These are phyloP conservation scores for Nycteola revayana DNA, from an alignment of 2,888 invertebrate genomes.

Conservation along the genomic window DNA sequence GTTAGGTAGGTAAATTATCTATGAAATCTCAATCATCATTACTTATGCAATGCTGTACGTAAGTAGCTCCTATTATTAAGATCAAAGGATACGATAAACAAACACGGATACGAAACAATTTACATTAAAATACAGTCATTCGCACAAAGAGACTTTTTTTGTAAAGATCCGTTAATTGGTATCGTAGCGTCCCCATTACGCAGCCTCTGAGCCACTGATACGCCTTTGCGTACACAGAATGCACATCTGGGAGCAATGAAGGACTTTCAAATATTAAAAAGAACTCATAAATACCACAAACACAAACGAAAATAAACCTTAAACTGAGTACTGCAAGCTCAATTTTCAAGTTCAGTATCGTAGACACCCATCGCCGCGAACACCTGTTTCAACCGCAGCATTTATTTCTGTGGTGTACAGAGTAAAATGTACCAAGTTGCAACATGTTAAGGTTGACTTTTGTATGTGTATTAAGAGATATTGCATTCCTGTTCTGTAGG, in stretches of 20 bases:
- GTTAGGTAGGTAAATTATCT: no score
- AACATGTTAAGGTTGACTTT: slow-evolving; percentile 31
- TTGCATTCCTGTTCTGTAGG: slow-evolving; percentile 76
- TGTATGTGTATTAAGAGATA: slow-evolving; percentile 12
- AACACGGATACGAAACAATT: slow-evolving; percentile 18
- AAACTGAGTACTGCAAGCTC: not conserved
- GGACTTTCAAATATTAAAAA: slow-evolving; percentile 35
- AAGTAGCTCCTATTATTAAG: no score
- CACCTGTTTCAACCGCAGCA: slow-evolving; percentile 78
- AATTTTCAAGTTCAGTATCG: slow-evolving; percentile 10
- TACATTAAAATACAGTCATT: slow-evolving; percentile 23
- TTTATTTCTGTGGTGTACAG: slow-evolving; percentile 41
- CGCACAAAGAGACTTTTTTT: slow-evolving; percentile 39
- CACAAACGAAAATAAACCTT: slow-evolving; percentile 29
- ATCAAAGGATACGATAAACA: slow-evolving; percentile 20
- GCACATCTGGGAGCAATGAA: slow-evolving; percentile 80
- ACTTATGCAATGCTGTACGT: no score
- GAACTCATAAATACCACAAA: slow-evolving; percentile 12
- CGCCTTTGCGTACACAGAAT: slow-evolving; percentile 65
- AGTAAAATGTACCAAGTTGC: slow-evolving; percentile 24
- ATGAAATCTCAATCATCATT: no score
- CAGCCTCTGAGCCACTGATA: slow-evolving; percentile 62
- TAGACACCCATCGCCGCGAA: slow-evolving; percentile 61
- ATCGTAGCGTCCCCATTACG: slow-evolving; percentile 63
- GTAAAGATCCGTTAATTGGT: slow-evolving; percentile 64